These are phyloP conservation scores for Creontiades dilutus DNA, from an alignment of 2,888 invertebrate species.

Conservation along the genomic window DNA sequence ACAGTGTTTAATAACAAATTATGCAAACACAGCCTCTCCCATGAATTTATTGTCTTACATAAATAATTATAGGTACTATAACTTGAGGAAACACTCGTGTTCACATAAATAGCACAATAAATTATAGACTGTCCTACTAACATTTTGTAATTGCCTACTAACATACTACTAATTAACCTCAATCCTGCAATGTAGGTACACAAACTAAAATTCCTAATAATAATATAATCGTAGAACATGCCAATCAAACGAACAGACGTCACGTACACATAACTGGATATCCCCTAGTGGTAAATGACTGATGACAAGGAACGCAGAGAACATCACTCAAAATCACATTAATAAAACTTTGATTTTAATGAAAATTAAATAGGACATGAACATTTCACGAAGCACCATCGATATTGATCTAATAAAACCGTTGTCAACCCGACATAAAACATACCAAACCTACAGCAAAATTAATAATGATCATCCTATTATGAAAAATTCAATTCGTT, in stretches of 20 bases:
- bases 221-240: not conserved
- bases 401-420: too few relatives aligned
- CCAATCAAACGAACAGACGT: not conserved
- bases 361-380: too few relatives aligned
- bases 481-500: too few relatives aligned
- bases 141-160: not conserved
- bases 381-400: too few relatives aligned
- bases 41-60: conserved; percentile 17
- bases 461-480: too few relatives aligned
- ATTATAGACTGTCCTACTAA: not conserved
- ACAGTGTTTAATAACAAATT: conserved; percentile 37
- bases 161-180: not conserved
- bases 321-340: too few relatives aligned
- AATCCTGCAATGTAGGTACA: not conserved
- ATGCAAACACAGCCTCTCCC: conserved; percentile 48
- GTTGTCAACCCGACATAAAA: too few relatives aligned
- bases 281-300: too few relatives aligned
- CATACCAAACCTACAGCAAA: too few relatives aligned
- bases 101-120: conserved; percentile 11
- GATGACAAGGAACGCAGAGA: too few relatives aligned
- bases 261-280: too few relatives aligned
- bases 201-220: not conserved
- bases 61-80: not conserved
- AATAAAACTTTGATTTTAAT: too few relatives aligned
- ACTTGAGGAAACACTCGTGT: conserved; percentile 27